These are phyloP conservation scores for Cherax quadricarinatus DNA, from an alignment of 1,140 invertebrate genomes.

Conservation along the genomic window DNA sequence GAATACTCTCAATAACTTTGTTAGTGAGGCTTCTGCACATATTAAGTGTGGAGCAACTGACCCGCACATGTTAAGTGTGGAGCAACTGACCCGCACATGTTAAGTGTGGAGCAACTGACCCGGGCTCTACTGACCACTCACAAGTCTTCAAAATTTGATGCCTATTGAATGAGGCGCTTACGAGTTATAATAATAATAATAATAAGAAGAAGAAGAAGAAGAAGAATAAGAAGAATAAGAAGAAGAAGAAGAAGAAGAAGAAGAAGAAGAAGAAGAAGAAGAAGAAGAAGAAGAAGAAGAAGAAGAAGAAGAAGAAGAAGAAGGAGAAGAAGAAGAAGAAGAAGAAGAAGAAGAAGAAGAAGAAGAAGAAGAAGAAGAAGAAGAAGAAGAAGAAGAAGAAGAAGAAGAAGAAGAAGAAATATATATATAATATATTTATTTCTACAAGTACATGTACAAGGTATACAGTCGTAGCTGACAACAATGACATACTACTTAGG, in stretches of 20 bases:
- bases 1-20: too few relatives aligned
- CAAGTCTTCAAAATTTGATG: neutral
- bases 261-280: neutral
- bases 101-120: too few relatives aligned
- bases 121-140: too few relatives aligned
- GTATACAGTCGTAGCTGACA: too few relatives aligned
- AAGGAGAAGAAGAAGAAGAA: neutral
- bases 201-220: neutral
- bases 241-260: neutral
- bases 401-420: neutral
- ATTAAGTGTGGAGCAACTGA: too few relatives aligned
- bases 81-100: too few relatives aligned
- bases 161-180: too few relatives aligned
- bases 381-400: neutral
- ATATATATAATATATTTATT: too few relatives aligned
- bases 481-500: too few relatives aligned
- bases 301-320: neutral
- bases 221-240: neutral
- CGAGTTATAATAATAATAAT: neutral
- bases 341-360: neutral
- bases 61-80: too few relatives aligned
- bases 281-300: neutral
- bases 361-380: neutral
- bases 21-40: too few relatives aligned
- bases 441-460: too few relatives aligned